Evolutionary conservation across 2,113 vertebrate species (phyloP), one percentile per base, ranked within the genome.

Genomic region (Ardeotis arabs): DNA sequence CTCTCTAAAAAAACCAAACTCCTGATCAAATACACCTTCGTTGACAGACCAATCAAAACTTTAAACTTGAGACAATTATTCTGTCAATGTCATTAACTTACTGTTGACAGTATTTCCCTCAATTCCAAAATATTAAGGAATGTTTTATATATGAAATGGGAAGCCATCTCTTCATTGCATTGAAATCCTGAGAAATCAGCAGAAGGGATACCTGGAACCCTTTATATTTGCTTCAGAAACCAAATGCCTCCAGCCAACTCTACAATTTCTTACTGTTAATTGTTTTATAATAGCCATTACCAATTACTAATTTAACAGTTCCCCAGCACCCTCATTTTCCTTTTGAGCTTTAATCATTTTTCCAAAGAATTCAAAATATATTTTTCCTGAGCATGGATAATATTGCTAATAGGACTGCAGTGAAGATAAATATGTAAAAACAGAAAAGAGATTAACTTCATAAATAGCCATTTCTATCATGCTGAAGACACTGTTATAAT

Each of bases 271-370:
- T 68, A 87, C 47, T 78, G 69, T 49, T 83, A 92, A 93, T 87
- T 95, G 60, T 88, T 90, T 86, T 68, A 37, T 78, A 90, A 86
- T 58, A 91, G n/a, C 60, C 87, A 87, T 90, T 84, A 93, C 64
- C 58, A 90, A 90, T 86, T 89, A 69, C 91, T 74, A 87, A 93
- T 90, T 90, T 95, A 93, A 94, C 64, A 95, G 77, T 67, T 94
- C 28, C 52, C 68, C 37, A 81, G 52, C 19, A 78, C 28, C n/a
- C 73, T 74, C 55, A 14, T 37, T 89, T 88, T 92, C 56, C 35
- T 95, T 89, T 74, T 84, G 28, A 92, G 84, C 18, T 63, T 47
- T 56, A 89, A 86, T 70, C 11, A 27, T 67, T 90, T 92, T 77
- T 49, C 72, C 35, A 55, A 67, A 92, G 14, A 83, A 77, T 63